phyloP scores from a whole-genome alignment of 1,140 invertebrate species.

The Pararge aegeria region DNA sequence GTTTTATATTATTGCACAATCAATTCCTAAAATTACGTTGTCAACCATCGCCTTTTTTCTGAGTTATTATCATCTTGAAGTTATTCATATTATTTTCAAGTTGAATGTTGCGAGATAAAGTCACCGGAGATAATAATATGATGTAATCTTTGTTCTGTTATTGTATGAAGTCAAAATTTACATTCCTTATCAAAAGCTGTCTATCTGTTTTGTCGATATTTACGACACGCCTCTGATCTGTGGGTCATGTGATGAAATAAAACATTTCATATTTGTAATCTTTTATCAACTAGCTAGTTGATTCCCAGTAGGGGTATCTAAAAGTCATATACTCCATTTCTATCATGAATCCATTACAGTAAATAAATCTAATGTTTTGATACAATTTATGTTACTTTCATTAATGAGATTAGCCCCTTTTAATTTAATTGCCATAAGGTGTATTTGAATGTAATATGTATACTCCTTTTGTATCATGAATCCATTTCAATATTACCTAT shows the following conservation, averaged over 20 bases:
- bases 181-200: constrained; percentile 13
- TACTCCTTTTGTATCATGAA: neutral
- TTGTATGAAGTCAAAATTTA: constrained; percentile 15
- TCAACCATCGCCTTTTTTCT: neutral
- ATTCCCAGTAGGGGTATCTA: too few relatives aligned
- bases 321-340: too few relatives aligned
- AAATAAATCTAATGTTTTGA: too few relatives aligned
- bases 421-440: neutral
- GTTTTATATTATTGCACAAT: neutral
- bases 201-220: constrained; percentile 25
- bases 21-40: neutral
- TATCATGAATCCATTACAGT: too few relatives aligned
- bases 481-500: neutral
- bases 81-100: constrained; percentile 7
- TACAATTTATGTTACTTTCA: too few relatives aligned
- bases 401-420: too few relatives aligned
- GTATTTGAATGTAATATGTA: too few relatives aligned
- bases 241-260: constrained; percentile 36
- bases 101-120: neutral
- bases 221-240: constrained; percentile 33
- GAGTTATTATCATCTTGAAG: neutral
- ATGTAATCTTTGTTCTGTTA: constrained; percentile 1
- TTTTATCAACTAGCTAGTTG: neutral
- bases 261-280: constrained; percentile 15
- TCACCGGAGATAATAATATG: neutral